Percentiles rank a stretch among this genome's conserved stretches.
These are phyloP conservation scores for Copidosoma floridanum DNA, from an alignment of 1,140 invertebrate species.

Conservation along the genomic window DNA sequence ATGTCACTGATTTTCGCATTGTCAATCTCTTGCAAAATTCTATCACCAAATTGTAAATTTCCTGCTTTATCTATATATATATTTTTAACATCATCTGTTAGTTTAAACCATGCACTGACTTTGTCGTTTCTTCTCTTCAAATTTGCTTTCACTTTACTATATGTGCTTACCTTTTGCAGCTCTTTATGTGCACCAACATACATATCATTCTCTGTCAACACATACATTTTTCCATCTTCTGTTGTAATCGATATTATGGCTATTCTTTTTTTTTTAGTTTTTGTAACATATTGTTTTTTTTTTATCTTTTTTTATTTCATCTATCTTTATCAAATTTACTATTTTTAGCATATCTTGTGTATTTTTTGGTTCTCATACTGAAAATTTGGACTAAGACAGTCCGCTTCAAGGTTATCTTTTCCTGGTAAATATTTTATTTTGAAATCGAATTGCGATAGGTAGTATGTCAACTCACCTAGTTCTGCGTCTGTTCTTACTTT, in stretches of 20 bases:
- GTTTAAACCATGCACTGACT: not conserved
- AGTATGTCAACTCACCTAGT: too few relatives aligned
- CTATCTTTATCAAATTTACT: constrained; percentile 19
- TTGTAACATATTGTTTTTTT: too few relatives aligned
- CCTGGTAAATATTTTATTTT: too few relatives aligned
- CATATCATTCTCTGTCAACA: not conserved
- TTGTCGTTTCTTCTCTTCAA: not conserved
- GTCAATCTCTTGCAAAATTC: not conserved
- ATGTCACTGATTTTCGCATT: too few relatives aligned
- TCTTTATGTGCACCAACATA: not conserved
- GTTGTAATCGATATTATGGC: not conserved
- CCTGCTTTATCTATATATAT: not conserved
- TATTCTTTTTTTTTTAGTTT: not conserved
- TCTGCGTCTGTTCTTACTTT: too few relatives aligned
- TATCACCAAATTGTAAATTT: not conserved
- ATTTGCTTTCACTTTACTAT: too few relatives aligned
- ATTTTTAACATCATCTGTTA: not conserved
- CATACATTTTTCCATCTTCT: not conserved
- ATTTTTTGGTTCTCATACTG: constrained; percentile 20
- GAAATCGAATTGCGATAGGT: too few relatives aligned
- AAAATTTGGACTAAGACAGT: constrained; percentile 31
- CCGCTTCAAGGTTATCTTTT: too few relatives aligned
- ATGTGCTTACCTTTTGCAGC: not conserved
- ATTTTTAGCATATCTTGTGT: constrained; percentile 4
- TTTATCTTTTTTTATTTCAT: constrained; percentile 26